A percentile compares a stretch with the other conserved stretches of the same genome.
Evolutionary conservation across 2,113 vertebrate species (phyloP).

Genomic region (Elaphurus davidianus): DNA sequence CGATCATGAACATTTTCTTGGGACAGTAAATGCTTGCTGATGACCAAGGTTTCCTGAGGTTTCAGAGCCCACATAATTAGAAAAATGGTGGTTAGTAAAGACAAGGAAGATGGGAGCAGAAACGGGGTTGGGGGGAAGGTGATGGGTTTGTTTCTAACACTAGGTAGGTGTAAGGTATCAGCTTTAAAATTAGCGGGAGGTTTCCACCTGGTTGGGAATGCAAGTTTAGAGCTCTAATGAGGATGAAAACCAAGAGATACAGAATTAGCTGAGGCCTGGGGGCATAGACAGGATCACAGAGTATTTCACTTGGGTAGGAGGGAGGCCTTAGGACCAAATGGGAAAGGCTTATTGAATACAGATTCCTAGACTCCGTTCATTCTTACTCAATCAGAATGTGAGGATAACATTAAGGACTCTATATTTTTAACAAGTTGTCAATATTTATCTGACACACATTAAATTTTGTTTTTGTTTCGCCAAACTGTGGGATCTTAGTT

Average conservation of each 20-base stretch:
- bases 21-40: neutral
- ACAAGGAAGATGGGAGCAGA: neutral
- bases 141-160: neutral
- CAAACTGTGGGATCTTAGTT: neutral
- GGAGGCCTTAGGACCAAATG: neutral
- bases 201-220: neutral
- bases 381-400: neutral
- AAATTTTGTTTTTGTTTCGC: neutral
- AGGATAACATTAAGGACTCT: neutral
- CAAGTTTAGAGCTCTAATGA: neutral
- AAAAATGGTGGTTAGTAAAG: neutral
- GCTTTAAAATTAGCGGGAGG: neutral
- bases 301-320: neutral
- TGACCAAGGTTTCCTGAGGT: neutral
- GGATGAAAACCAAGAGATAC: neutral
- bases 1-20: neutral
- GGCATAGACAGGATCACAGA: neutral
- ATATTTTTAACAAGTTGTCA: neutral
- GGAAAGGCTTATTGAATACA: neutral
- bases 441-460: neutral
- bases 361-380: neutral
- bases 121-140: neutral
- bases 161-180: fast-evolving
- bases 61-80: neutral
- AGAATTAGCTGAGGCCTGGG: neutral